These are phyloP conservation scores for Cantharis lateralis DNA, from an alignment of 2,888 invertebrate species.

Conservation along the genomic window DNA sequence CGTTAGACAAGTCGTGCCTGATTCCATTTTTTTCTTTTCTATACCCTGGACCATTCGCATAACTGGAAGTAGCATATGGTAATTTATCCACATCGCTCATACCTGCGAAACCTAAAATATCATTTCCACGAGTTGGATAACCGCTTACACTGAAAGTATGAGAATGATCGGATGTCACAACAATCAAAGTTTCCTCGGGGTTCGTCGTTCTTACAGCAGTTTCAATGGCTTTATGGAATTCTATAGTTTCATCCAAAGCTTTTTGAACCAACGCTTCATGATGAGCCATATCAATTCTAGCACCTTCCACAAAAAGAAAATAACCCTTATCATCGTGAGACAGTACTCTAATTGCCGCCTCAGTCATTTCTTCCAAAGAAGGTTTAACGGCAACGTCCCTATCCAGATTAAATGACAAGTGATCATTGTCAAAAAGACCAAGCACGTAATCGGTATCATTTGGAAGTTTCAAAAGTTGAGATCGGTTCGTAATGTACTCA, in stretches of 20 bases:
- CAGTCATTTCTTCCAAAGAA: constrained; percentile 74
- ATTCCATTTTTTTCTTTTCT: background rate
- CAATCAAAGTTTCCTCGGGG: constrained; percentile 72
- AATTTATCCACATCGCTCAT: constrained; percentile 58
- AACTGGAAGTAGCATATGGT: constrained; percentile 69
- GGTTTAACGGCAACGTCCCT: constrained; percentile 57
- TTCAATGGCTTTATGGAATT: constrained; percentile 62
- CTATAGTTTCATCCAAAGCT: constrained; percentile 79
- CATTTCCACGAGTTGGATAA: constrained; percentile 69
- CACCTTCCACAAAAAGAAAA: constrained; percentile 76
- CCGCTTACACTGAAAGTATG: constrained; percentile 79
- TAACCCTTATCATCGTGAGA: constrained; percentile 67
- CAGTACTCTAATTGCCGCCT: constrained; percentile 73
- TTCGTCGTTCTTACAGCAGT: constrained; percentile 67
- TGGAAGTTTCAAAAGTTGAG: background rate
- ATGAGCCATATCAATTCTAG: constrained; percentile 75
- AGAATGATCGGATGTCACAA: constrained; percentile 80
- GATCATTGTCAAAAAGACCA: constrained; percentile 1
- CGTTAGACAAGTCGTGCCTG: constrained; percentile 59
- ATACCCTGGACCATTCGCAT: constrained; percentile 60
- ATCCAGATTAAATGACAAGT: background rate
- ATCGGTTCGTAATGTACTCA: background rate
- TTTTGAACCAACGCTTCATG: constrained; percentile 69
- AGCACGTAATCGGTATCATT: background rate
- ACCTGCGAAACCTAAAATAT: constrained; percentile 61